phyloP scores from a whole-genome alignment of 2,888 invertebrate genomes.

The Alviniconcha strummeri region DNA sequence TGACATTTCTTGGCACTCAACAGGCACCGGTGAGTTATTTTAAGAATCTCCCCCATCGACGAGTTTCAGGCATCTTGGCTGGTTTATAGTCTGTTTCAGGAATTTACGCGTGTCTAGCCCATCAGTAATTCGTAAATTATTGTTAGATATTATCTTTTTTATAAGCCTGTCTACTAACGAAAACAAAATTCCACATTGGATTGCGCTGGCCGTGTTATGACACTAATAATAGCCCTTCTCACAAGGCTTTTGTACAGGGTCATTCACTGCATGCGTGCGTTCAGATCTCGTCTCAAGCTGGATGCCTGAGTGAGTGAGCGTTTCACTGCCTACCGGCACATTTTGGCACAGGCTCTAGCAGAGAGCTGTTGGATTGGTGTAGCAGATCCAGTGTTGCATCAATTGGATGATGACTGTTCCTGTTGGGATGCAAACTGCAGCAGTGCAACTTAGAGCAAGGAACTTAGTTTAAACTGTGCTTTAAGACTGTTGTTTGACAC shows the following conservation, averaged over 20 bases:
- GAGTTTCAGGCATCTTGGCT: conserved; percentile 24
- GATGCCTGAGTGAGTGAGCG: conserved; percentile 8
- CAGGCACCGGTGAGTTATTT: conserved; percentile 33
- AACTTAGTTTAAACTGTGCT: neutral
- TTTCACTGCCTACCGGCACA: conserved; percentile 26
- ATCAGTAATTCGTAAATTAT: no score
- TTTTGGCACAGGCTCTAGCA: conserved; percentile 30
- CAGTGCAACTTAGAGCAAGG: neutral
- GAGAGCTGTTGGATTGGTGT: conserved; percentile 29
- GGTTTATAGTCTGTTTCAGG: conserved; percentile 35
- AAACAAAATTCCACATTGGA: no score
- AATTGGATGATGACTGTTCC: conserved; percentile 15
- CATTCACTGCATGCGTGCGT: conserved; percentile 18
- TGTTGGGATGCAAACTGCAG: neutral
- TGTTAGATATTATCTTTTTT: no score
- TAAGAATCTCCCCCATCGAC: conserved; percentile 31
- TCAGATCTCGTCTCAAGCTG: conserved; percentile 5
- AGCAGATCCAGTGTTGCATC: conserved; percentile 32
- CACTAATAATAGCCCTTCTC: no score
- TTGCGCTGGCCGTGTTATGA: no score
- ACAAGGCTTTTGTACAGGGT: neutral
- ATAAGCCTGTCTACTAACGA: no score
- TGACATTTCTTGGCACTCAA: conserved; percentile 34
- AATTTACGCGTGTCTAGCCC: conserved; percentile 13
- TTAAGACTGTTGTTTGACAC: neutral